A percentile compares a stretch with the other conserved stretches of the same genome.
Conservation (phyloP, 1,140 invertebrate species). For the Bombyx mori region DNA sequence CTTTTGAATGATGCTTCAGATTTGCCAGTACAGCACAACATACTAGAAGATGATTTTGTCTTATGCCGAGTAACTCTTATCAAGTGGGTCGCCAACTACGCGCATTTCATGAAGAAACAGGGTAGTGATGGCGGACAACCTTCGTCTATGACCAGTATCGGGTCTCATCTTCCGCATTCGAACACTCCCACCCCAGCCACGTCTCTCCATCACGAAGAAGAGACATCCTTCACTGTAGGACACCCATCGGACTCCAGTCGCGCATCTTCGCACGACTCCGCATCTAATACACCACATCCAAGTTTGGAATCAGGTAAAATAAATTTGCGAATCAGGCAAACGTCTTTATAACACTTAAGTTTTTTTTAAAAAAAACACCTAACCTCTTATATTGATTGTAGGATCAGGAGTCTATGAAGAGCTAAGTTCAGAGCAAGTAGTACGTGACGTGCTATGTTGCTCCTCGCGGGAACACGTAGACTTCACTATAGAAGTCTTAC, state of each 20-base stretch:
- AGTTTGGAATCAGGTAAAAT: constrained; percentile 61
- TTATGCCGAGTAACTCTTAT: constrained; percentile 87
- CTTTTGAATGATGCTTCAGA: constrained; percentile 46
- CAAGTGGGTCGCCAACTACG: constrained; percentile 90
- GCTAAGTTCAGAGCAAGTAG: constrained; percentile 72
- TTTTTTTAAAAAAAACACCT: no score
- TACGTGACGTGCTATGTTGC: constrained; percentile 90
- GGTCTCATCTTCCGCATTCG: constrained; percentile 48
- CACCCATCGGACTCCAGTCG: constrained; percentile 59
- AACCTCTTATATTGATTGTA: constrained; percentile 8
- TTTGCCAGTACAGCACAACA: constrained; percentile 71
- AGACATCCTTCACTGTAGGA: constrained; percentile 66
- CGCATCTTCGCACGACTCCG: constrained; percentile 56
- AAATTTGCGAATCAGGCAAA: no score
- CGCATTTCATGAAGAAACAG: constrained; percentile 78
- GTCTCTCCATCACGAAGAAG: constrained; percentile 60
- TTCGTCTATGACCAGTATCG: constrained; percentile 60
- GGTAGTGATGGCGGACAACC: constrained; percentile 67
- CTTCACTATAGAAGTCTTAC: constrained; percentile 94
- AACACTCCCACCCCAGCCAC: constrained; percentile 47
- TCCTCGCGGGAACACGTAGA: constrained; percentile 90
- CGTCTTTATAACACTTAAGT: no score
- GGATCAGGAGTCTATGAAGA: constrained; percentile 51
- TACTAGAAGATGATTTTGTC: constrained; percentile 77
- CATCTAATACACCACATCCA: constrained; percentile 58